Conservation (phyloP, 2,113 vertebrate species). For the Cephalopterus ornatus region DNA sequence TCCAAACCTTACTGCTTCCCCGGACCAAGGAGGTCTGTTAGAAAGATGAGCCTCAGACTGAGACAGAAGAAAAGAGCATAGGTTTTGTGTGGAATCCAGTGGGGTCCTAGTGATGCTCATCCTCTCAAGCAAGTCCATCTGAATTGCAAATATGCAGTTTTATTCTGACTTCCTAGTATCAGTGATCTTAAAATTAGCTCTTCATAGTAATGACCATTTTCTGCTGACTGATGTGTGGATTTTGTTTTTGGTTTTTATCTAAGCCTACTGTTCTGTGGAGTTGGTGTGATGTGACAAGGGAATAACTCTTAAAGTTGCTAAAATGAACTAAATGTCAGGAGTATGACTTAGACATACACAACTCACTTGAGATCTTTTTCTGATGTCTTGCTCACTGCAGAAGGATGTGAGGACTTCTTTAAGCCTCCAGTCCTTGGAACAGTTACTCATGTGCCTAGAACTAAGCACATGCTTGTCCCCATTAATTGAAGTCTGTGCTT, state of each 20-base stretch:
- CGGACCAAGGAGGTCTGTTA: not conserved
- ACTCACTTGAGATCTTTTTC: not conserved
- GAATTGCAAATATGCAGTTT: not conserved
- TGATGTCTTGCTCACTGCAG: not conserved
- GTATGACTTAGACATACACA: not conserved
- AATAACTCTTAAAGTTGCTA: not conserved
- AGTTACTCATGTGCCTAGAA: not conserved
- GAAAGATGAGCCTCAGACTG: not conserved
- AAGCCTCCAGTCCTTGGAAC: not conserved
- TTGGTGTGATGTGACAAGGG: not conserved
- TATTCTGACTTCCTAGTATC: not conserved
- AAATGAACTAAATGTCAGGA: not conserved
- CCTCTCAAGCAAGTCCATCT: not conserved
- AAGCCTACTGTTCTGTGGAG: not conserved
- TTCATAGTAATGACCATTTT: not conserved
- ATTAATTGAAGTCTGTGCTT: not conserved
- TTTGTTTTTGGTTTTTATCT: not conserved
- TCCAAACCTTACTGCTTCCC: not conserved
- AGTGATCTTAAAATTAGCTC: not conserved
- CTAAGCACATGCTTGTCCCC: not conserved
- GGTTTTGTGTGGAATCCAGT: not conserved
- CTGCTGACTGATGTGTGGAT: not conserved
- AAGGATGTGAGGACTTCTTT: not conserved
- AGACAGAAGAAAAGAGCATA: not conserved
- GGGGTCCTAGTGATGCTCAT: rapidly evolving